Conservation (phyloP, 2,888 invertebrate genomes). For the Tetranychus piercei region DNA sequence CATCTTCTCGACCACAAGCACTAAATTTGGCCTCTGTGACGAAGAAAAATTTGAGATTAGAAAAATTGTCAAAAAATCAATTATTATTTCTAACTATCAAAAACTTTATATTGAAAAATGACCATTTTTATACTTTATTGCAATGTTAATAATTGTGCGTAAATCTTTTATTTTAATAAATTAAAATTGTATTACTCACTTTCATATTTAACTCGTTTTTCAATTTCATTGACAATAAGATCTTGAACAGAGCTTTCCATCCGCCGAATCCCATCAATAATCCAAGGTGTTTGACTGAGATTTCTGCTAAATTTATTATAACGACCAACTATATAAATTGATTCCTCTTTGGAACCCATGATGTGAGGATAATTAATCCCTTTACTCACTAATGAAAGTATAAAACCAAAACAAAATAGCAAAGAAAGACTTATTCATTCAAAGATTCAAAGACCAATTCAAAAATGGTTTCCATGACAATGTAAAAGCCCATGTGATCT, state of each 20-base stretch:
- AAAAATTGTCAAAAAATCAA: not conserved
- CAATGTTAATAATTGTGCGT: too few relatives aligned
- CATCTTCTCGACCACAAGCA: constrained; percentile 86
- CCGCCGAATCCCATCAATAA: constrained; percentile 55
- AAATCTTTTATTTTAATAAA: too few relatives aligned
- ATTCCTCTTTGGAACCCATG: not conserved
- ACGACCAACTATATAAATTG: constrained; percentile 39
- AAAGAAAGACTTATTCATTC: too few relatives aligned
- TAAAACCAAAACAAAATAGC: too few relatives aligned
- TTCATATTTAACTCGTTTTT: constrained; percentile 41
- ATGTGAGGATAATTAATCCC: too few relatives aligned
- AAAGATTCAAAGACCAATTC: too few relatives aligned
- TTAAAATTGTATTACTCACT: too few relatives aligned
- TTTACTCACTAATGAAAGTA: too few relatives aligned
- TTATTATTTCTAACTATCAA: not conserved
- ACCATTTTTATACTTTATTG: too few relatives aligned
- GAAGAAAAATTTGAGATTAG: constrained; percentile 28
- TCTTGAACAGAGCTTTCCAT: constrained; percentile 80
- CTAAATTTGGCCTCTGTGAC: constrained; percentile 49
- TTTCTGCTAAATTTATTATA: constrained; percentile 66
- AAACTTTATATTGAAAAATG: too few relatives aligned
- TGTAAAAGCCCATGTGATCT: too few relatives aligned
- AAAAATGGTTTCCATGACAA: too few relatives aligned
- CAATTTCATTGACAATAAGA: constrained; percentile 51
- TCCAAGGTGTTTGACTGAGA: constrained; percentile 86